Evolutionary conservation across 2,113 vertebrate genomes (phyloP).

Genomic region (Empidonax traillii): DNA sequence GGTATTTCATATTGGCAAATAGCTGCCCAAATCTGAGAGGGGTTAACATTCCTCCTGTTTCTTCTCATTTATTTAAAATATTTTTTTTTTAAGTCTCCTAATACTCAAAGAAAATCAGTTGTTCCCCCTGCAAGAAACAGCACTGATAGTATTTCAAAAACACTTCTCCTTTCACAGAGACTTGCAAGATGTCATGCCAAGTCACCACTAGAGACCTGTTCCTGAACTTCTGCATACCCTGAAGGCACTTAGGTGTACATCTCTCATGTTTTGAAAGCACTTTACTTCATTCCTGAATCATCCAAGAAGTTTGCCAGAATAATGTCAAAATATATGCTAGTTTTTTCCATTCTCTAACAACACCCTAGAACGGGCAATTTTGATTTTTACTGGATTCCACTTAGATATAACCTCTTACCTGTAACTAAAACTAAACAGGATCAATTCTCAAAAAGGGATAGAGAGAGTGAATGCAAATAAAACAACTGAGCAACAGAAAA

Average conservation of each 20-base stretch:
- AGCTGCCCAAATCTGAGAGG: not conserved
- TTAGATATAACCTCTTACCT: not conserved
- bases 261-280: not conserved
- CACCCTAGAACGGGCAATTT: not conserved
- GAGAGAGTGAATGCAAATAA: not conserved
- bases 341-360: not conserved
- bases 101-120: not conserved
- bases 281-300: not conserved
- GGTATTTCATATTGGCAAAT: not conserved
- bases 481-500: not conserved
- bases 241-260: not conserved
- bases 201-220: not conserved
- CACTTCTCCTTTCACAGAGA: not conserved
- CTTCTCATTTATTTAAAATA: not conserved
- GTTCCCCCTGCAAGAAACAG: not conserved
- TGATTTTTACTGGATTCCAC: not conserved
- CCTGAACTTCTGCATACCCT: conserved; percentile 12
- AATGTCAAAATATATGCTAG: not conserved
- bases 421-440: not conserved
- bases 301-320: not conserved
- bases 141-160: not conserved
- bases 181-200: not conserved
- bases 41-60: not conserved
- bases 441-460: not conserved
- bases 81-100: not conserved